A percentile compares a stretch with the other conserved stretches of the same genome.
phyloP scores from a whole-genome alignment of 2,113 vertebrate genomes.

The Lipotes vexillifer region DNA sequence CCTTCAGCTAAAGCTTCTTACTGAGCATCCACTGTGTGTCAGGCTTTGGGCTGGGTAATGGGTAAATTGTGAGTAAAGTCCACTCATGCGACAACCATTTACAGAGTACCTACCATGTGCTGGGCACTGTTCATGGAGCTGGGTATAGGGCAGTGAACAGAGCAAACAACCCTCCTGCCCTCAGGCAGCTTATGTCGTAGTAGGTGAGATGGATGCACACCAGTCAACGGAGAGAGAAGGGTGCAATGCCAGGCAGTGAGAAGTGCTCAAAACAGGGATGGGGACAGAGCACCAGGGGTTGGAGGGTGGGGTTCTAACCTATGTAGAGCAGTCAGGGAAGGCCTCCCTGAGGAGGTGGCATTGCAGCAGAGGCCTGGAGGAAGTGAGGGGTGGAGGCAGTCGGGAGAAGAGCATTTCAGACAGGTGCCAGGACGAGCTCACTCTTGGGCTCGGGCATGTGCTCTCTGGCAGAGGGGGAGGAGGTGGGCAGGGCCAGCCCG shows the following conservation, averaged over 20 bases:
- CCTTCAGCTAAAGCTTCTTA: neutral
- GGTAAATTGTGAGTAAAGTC: neutral
- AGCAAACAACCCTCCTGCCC: neutral
- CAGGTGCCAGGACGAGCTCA: rapidly evolving
- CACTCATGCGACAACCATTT: neutral
- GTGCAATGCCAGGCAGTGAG: neutral
- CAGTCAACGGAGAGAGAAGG: neutral
- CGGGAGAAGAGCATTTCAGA: neutral
- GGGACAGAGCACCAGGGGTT: neutral
- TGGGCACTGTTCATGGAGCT: neutral
- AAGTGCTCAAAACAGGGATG: neutral
- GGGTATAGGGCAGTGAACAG: neutral
- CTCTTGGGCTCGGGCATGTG: neutral
- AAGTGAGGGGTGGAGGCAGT: neutral
- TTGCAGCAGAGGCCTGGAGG: neutral
- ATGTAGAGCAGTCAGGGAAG: neutral
- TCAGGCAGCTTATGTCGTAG: neutral
- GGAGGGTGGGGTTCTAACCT: rapidly evolving
- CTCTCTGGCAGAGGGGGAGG: neutral
- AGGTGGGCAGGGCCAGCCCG: neutral
- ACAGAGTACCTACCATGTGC: too few relatives aligned
- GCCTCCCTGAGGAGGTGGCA: neutral
- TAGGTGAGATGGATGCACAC: neutral
- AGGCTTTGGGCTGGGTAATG: neutral
- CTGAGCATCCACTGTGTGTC: neutral